A percentile compares a stretch with the other conserved stretches of the same genome.
These are phyloP conservation scores for Tipula helvola DNA, from an alignment of 2,888 invertebrate species.

Conservation along the genomic window DNA sequence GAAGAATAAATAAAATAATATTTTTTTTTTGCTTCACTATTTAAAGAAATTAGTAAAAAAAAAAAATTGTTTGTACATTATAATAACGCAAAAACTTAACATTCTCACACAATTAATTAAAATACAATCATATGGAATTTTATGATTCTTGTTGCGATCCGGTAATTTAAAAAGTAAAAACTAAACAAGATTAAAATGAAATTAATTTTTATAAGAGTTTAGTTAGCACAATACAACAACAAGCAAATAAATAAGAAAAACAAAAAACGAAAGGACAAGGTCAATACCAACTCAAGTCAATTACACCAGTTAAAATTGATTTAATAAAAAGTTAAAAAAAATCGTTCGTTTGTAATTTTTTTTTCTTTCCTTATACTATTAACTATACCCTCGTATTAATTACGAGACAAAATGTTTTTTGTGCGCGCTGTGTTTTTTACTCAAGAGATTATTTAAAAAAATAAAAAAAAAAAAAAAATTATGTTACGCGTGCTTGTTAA, in stretches of 20 bases:
- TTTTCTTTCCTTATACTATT: not conserved
- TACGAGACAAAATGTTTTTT: not conserved
- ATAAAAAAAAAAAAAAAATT: not conserved
- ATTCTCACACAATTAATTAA: not conserved
- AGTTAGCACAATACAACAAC: not conserved
- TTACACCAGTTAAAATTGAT: not conserved
- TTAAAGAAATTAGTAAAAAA: not conserved
- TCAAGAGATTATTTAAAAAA: not conserved
- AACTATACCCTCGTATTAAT: not conserved
- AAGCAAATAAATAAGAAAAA: not conserved
- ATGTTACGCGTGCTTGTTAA: not conserved
- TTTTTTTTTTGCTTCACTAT: not conserved
- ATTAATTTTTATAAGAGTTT: not conserved
- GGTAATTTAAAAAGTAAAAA: not conserved
- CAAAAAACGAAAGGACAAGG: not conserved
- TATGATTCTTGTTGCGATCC: not conserved
- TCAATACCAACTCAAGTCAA: constrained; percentile 4
- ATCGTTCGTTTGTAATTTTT: not conserved
- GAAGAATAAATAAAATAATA: not conserved
- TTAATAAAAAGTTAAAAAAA: not conserved
- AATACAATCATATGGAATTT: not conserved
- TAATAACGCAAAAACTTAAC: not conserved
- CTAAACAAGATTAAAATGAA: not conserved
- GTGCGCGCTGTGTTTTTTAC: not conserved
- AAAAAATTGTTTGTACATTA: not conserved